Evolutionary conservation across 2,888 invertebrate species (phyloP).

Genomic region (Platycnemis pennipes): DNA sequence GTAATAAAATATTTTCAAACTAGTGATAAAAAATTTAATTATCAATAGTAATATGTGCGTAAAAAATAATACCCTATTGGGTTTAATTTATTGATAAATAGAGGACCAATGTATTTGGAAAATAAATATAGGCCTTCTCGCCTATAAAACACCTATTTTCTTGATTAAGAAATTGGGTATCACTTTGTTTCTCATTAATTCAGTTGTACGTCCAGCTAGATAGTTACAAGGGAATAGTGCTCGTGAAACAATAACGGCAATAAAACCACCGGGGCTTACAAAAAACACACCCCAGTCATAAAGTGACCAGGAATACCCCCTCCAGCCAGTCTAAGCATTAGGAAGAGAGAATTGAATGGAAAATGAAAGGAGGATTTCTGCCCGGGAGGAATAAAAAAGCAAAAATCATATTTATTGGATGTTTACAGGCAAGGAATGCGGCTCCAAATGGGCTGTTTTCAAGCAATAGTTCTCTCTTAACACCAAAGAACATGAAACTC

Average conservation of each 20-base stretch:
- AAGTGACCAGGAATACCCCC: slow-evolving; percentile 52
- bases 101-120: neutral
- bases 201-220: neutral
- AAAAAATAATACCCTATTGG: slow-evolving; percentile 5
- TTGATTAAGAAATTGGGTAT: neutral
- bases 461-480: neutral
- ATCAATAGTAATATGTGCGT: neutral
- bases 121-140: slow-evolving; percentile 1
- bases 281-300: neutral
- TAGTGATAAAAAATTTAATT: neutral
- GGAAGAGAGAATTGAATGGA: neutral
- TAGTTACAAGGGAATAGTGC: neutral
- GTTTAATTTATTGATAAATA: neutral
- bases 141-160: neutral
- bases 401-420: neutral
- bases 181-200: neutral
- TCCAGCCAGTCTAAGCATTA: slow-evolving; percentile 28
- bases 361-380: neutral
- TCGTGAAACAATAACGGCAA: neutral
- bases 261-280: slow-evolving; percentile 5
- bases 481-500: neutral
- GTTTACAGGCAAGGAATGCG: neutral
- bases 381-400: slow-evolving; percentile 14
- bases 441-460: neutral
- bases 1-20: slow-evolving; percentile 19